These are phyloP conservation scores for Mythimna lalbum DNA, from an alignment of 2,888 invertebrate genomes.

Conservation along the genomic window DNA sequence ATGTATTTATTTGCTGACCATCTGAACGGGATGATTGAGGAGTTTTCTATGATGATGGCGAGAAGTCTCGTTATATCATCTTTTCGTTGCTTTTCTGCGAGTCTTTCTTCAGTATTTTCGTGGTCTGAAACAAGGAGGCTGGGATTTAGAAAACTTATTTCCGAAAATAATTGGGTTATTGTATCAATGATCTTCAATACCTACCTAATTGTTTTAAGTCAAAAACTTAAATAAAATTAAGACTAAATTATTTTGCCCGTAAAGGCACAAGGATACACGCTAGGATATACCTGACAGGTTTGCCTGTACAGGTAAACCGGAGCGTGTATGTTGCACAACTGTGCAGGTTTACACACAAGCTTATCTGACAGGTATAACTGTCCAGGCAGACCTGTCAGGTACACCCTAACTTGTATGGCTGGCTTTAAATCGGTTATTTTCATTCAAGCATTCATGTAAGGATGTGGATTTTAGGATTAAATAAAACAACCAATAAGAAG, in stretches of 20 bases:
- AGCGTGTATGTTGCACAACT: no score
- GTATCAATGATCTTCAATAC: background rate
- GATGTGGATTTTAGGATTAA: background rate
- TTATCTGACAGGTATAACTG: no score
- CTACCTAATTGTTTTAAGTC: background rate
- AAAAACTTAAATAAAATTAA: background rate
- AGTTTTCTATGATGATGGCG: slow-evolving; percentile 70
- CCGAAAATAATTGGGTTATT: background rate
- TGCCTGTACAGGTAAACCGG: no score
- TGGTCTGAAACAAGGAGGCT: slow-evolving; percentile 62
- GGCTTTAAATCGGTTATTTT: no score
- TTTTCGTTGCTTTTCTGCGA: slow-evolving; percentile 61
- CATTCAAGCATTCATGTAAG: no score
- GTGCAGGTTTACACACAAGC: no score
- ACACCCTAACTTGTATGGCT: no score
- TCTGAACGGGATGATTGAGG: slow-evolving; percentile 74
- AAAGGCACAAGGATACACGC: no score
- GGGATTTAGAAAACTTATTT: slow-evolving; percentile 10
- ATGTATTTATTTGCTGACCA: slow-evolving; percentile 74
- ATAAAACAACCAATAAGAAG: background rate
- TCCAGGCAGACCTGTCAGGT: no score
- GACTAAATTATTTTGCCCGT: no score
- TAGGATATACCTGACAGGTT: no score
- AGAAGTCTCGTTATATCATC: slow-evolving; percentile 66
- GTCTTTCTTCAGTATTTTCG: slow-evolving; percentile 27